Evolutionary conservation across 1,140 invertebrate species (phyloP).

Genomic region (Maconellicoccus hirsutus): DNA sequence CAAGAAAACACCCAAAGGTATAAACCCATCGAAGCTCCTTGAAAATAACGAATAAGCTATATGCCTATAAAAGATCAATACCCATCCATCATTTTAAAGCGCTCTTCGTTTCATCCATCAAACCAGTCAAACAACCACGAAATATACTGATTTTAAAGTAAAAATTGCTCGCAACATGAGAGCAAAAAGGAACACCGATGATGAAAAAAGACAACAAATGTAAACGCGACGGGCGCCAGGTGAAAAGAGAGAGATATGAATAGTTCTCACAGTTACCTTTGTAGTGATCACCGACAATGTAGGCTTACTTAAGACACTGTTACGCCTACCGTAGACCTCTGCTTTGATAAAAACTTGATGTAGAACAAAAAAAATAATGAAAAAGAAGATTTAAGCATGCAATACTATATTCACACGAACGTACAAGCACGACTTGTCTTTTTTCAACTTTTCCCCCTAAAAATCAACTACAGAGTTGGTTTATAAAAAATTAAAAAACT

Average conservation of each 20-base stretch:
- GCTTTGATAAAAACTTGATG: not conserved
- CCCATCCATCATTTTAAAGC: not conserved
- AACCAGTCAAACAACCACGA: not conserved
- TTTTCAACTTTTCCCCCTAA: not conserved
- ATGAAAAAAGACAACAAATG: not conserved
- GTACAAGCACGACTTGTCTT: not conserved
- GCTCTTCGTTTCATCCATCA: not conserved
- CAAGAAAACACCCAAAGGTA: too few species aligned
- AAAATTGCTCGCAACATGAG: not conserved
- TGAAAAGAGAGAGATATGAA: not conserved
- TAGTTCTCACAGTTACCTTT: not conserved
- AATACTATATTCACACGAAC: conserved; percentile 1
- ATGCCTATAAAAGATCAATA: too few species aligned
- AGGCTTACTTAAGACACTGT: conserved; percentile 8
- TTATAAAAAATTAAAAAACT: not conserved
- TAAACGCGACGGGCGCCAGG: not conserved
- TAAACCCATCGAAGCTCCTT: too few species aligned
- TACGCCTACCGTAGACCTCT: conserved; percentile 1
- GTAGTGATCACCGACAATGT: not conserved
- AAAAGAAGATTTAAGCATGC: conserved; percentile 4
- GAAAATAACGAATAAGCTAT: too few species aligned
- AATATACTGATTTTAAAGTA: not conserved
- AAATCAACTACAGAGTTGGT: not conserved
- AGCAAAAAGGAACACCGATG: not conserved
- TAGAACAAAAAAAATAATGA: conserved; percentile 1